Evolutionary conservation across 2,888 invertebrate genomes (phyloP), one percentile per base, ranked within the genome.

Genomic region (Pemphredon lugubris): DNA sequence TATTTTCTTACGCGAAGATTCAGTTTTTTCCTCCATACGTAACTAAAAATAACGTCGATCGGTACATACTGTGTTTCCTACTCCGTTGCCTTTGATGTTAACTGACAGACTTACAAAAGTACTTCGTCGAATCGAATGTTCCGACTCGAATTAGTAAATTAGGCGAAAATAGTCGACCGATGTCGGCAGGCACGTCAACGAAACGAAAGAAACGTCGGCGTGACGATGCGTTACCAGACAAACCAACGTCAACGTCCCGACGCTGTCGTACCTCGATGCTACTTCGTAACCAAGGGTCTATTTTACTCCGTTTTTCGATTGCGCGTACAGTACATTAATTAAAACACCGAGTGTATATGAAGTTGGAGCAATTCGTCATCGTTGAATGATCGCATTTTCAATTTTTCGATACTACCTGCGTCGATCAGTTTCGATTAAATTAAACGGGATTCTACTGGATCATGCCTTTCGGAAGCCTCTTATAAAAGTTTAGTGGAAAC

Each of bases 91-190:
- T 26, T 26, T 26, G 63, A 61, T 55, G 61, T 67, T 54, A 20
- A 37, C 42, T 55, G 54, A 61, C 54, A 21, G 23, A 18, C 13
- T 21, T 63, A 54, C 42, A 40, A 61, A 63, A 48, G 54, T 61
- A 54, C 48, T 67, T 67, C 54, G 48, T 67, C 54, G 63, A 67
- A 67, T 61, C 48, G 34, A 67, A 67, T 11, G 16, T 51, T 51
- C 40, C 60, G 53, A 53, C 53, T 53, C 61, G 32, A 53, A 66
- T 60, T 60, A 66, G 48, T 61, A 54, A 67, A 61, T 67, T 67
- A 51, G 51, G 55, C 48, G 47, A 54, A 54, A 66, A 66, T 66
- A 54, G 61, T 48, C 54, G 54, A 32, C 4, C 23, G 34, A 20
- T 23, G 18, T n/a, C 11, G 2, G 45, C 1, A 16, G 9, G 42